Base-by-base conservation (phyloP, 2,797 vertebrate species). In the Molossus alvarezi region DNA sequence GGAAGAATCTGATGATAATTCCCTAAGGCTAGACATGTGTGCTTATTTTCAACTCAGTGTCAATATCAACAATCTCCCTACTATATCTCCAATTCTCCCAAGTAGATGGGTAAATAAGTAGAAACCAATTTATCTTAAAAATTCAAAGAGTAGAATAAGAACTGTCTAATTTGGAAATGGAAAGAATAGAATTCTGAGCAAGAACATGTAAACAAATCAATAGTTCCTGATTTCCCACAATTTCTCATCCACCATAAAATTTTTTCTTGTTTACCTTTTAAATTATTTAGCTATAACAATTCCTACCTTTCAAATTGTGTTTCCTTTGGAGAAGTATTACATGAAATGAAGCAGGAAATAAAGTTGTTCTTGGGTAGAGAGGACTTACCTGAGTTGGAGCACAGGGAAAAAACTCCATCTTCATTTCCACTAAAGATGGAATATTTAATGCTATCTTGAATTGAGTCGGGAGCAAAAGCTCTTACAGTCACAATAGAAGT, bases 381-480 rank as follows among this genome's bases (percentile, higher is more conserved):
- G 97, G 25, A 85, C 77, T 97, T 98, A 99, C 99, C 99, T 97
- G 99, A 99, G 90, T 98, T 90, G 88, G 98, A 98, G 75, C 98
- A 98, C 93, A 99, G 98, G 92, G 98, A 98, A 97, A 99, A 99
- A 75, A 98, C 75, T 7, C 96, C 97, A 90, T 99, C 98, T 97
- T 99, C 98, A 71, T 99, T 99, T 91, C 99, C 99, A 83, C 96
- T 98, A 82, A 99, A 99, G 97, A 99, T 97, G 77, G 98, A 99
- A 95, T 99, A 99, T 71, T 97, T 98, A 97, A 99, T 98, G 48
- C 67, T 96, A 82, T 98, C 98, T 97, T 93, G 97, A 85, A 94
- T 95, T 97, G 97, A 97, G 73, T 90, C 98, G 86, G 48, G 97
- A 89, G 98, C 98, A 76, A 98, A 98, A 80, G 99, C 99, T 94